These are phyloP conservation scores for Athrips mouffetella DNA, from an alignment of 2,888 invertebrate species.

Conservation along the genomic window DNA sequence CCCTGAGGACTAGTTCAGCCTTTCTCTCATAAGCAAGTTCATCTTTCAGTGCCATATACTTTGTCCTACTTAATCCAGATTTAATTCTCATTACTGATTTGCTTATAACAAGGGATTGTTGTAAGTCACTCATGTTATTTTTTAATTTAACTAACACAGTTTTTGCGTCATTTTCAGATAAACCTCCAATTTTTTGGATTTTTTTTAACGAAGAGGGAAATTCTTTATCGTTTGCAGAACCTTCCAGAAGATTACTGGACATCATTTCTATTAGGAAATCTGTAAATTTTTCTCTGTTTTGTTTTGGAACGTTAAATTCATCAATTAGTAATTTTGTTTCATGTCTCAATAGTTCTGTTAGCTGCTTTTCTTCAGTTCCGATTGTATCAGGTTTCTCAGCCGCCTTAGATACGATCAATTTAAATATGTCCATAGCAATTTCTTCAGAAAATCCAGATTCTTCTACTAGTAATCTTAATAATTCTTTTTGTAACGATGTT, in stretches of 20 bases:
- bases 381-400: neutral
- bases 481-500: neutral
- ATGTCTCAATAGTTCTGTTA: neutral
- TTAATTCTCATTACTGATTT: neutral
- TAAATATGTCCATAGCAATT: neutral
- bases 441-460: neutral
- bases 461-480: neutral
- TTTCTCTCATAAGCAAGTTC: neutral
- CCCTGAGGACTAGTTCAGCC: neutral
- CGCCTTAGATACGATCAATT: neutral
- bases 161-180: conserved; percentile 22
- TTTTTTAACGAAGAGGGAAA: conserved; percentile 21
- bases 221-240: neutral
- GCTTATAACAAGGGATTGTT: neutral
- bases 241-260: neutral
- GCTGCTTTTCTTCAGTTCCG: neutral
- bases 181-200: conserved; percentile 22
- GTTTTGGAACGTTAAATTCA: neutral
- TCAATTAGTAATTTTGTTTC: neutral
- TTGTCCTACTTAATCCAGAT: too few species aligned
- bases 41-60: neutral
- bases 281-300: neutral
- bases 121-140: neutral
- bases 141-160: neutral
- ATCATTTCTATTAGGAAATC: neutral